Evolutionary conservation across 2,113 vertebrate genomes (phyloP), one percentile per base, ranked within the genome.

Genomic region (Ceuthmochares aereus): DNA sequence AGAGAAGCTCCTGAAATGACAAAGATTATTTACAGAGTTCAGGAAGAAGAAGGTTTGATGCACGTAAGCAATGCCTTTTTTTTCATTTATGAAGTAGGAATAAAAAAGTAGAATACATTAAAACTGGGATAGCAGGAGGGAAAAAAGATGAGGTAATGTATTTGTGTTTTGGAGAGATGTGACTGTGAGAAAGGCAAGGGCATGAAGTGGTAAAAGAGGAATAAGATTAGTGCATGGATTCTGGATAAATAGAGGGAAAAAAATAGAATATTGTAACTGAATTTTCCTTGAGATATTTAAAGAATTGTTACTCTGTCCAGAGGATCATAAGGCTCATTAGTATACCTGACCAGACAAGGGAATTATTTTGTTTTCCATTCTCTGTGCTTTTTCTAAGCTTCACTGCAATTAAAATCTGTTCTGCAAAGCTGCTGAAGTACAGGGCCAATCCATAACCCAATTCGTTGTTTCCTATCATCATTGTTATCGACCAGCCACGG

Each of bases 391-490:
- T 84, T 52, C 68, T 4, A 8, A 88, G 36, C 27, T 78, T 89
- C 56, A 26, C 25, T 86, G 73, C 62, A 89, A 92, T 93, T 93
- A 84, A 95, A 95, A 89, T 73, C 68, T 75, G 6, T 59, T 56
- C 76, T 78, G n/a, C 68, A 70, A 93, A 95, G 90, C 75, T 10
- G 3, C 68, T 70, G 76, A 89, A 64, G 36, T 19, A 56, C 66
- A 93, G 79, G 79, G 92, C 60, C 60, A 68, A 90, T 95, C 95
- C 77, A 90, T 90, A 97, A 86, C 60, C 83, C 66, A 87, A 27
- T 75, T 78, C 43, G 92, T 72, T 95, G 82, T 92, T 92, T 89
- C 76, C 89, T 58, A 29, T 66, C 68, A 29, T 93, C 88, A 34
- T 60, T 47, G 4, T 85, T 93, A 93, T 90, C 6, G 73, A 96